phyloP scores from a whole-genome alignment of 2,797 vertebrate species.

The Buceros bicornis region DNA sequence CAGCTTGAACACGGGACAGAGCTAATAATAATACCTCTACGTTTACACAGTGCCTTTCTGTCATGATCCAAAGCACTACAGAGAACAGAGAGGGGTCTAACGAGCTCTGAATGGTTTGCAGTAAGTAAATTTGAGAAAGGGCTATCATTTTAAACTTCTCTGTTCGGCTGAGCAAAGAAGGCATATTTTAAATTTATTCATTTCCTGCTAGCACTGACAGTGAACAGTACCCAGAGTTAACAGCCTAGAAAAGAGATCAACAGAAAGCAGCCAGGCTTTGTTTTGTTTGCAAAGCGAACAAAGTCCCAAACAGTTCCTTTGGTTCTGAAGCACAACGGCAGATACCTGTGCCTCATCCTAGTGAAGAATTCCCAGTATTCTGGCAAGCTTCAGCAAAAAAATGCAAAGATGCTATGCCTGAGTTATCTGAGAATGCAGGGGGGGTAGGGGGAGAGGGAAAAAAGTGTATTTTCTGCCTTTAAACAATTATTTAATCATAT shows the following conservation, averaged over 20 bases:
- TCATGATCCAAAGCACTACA: neutral
- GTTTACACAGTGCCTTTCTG: conserved; percentile 19
- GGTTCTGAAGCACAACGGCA: neutral
- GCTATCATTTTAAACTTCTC: conserved; percentile 40
- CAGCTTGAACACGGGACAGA: neutral
- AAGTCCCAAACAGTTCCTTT: conserved; percentile 12
- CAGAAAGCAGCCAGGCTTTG: conserved; percentile 35
- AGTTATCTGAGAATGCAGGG: neutral
- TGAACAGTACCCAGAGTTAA: conserved; percentile 38
- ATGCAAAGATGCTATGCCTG: neutral
- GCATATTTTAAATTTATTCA: conserved; percentile 49
- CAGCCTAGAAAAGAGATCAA: conserved; percentile 47
- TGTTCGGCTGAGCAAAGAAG: conserved; percentile 17
- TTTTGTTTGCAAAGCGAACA: conserved; percentile 38
- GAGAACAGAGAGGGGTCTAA: neutral
- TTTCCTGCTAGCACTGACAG: conserved; percentile 43
- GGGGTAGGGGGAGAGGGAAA: neutral
- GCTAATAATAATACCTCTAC: conserved; percentile 56
- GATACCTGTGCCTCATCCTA: neutral
- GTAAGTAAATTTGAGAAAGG: conserved; percentile 35
- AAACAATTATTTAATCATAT: conserved; percentile 4
- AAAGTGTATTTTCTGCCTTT: neutral
- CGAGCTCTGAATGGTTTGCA: conserved; percentile 11
- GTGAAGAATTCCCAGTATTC: neutral
- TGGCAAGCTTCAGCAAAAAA: neutral